A percentile compares a stretch with the other conserved stretches of the same genome.
phyloP scores from a whole-genome alignment of 1,140 invertebrate genomes.

The Orchesella cincta region DNA sequence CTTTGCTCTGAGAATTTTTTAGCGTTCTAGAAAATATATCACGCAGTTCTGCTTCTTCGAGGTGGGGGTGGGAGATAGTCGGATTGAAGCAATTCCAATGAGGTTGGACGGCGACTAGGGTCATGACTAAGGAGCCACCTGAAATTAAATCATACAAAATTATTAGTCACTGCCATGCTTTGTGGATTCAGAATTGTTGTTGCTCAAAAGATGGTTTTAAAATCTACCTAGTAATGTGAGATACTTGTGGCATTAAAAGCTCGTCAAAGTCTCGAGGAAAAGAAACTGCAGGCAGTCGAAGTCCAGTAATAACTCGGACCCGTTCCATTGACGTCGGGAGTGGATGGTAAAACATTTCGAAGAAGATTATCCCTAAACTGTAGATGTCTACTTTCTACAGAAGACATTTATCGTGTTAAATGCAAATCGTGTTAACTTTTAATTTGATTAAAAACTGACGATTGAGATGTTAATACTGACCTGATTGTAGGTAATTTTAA shows the following conservation, averaged over 20 bases:
- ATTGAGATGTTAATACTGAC: constrained; percentile 45
- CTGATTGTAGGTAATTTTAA: constrained; percentile 75
- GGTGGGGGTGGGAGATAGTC: constrained; percentile 75
- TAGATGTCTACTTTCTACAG: constrained; percentile 92
- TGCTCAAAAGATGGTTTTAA: neutral
- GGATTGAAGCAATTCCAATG: constrained; percentile 77
- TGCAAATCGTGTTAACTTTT: too few species aligned
- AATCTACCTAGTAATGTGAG: constrained; percentile 58
- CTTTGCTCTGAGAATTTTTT: constrained; percentile 75
- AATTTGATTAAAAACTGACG: too few species aligned
- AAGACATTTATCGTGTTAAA: neutral
- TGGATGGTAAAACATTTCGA: constrained; percentile 89
- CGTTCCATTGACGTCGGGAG: constrained; percentile 86
- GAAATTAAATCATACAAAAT: constrained; percentile 39
- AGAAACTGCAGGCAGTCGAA: constrained; percentile 68
- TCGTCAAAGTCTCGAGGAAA: constrained; percentile 68
- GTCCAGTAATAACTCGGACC: constrained; percentile 69
- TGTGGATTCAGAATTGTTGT: neutral
- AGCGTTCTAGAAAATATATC: constrained; percentile 75
- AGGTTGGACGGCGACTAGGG: constrained; percentile 75
- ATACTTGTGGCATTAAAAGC: constrained; percentile 56
- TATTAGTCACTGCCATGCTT: constrained; percentile 38
- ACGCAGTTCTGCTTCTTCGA: constrained; percentile 77
- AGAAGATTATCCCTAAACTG: constrained; percentile 84
- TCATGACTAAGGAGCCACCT: constrained; percentile 85